phyloP scores from a whole-genome alignment of 1,140 invertebrate species.

The Oryzaephilus surinamensis region DNA sequence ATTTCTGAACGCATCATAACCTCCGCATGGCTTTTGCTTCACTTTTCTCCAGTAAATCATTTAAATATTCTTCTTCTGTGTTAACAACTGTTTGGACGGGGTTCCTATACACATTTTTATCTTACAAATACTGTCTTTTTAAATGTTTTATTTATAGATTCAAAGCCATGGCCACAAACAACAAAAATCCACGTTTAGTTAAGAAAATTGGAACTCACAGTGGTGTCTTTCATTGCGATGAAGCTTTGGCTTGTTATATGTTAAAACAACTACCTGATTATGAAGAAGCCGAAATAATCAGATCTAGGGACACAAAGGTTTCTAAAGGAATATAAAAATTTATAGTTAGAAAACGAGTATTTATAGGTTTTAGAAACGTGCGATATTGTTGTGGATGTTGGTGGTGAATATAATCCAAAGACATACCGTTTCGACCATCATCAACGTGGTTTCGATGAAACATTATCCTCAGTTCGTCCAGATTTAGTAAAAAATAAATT shows the following conservation, averaged over 20 bases:
- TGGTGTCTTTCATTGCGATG: constrained; percentile 91
- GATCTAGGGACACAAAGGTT: constrained; percentile 47
- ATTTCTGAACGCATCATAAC: too few relatives aligned
- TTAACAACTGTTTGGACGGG: constrained; percentile 11
- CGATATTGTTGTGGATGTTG: constrained; percentile 95
- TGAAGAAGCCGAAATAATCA: constrained; percentile 70
- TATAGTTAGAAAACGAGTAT: constrained; percentile 2
- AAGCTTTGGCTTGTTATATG: constrained; percentile 87
- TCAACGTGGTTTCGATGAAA: constrained; percentile 61
- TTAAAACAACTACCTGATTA: constrained; percentile 73
- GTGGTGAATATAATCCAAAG: constrained; percentile 71
- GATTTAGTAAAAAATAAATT: constrained; percentile 34
- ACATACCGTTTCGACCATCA: constrained; percentile 89
- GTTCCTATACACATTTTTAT: constrained; percentile 3
- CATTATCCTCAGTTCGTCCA: constrained; percentile 44
- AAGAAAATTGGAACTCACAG: constrained; percentile 65
- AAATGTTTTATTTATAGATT: constrained; percentile 27
- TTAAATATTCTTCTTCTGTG: constrained; percentile 1
- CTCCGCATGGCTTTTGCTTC: too few relatives aligned
- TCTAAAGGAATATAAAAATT: too few relatives aligned
- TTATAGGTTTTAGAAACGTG: constrained; percentile 59
- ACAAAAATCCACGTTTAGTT: constrained; percentile 21
- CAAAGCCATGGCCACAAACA: constrained; percentile 28
- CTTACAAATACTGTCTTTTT: background rate
- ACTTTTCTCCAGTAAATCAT: too few relatives aligned